Evolutionary conservation across 2,888 invertebrate genomes (phyloP), one percentile per base, ranked within the genome.

Genomic region (Octonoba sinensis): DNA sequence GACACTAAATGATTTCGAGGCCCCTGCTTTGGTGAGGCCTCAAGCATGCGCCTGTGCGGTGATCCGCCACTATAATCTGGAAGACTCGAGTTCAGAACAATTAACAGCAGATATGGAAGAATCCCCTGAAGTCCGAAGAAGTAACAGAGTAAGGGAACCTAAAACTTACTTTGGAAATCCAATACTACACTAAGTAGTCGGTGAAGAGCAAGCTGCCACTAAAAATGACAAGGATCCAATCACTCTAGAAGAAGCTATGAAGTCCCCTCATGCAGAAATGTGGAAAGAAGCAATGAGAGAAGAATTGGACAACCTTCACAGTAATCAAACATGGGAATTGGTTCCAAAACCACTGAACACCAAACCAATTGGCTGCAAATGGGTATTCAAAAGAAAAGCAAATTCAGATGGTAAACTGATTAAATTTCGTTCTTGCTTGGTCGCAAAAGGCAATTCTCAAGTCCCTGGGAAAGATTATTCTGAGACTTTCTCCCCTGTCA

Each of bases 341-440:
- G 46, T 44, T 44, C 36, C 64, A 64, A 64, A 44, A 27, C 64
- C 64, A 36, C 16, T n/a, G 1, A 27, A 27, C n/a, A 44, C 20
- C 44, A 64, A 64, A 27, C 64, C 64, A n/a, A 64, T 64, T 24
- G 64, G 15, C 1, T 64, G 64, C 54, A 54, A 54, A 4, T 54
- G 6, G 54, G 16, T 54, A 54, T 54, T 54, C 54, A 54, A 54
- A 54, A 18, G 18, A 54, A 54, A 54, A 54, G 6, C 16, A 54
- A 54, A 11, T 54, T 16, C 54, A 54, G 16, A 54, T 6, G 54
- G 54, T n/a, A 16, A 54, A 54, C n/a, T 54, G 6, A 54, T 54
- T 18, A 54, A 54, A 54, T 54, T 54, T 16, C n/a, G n/a, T n/a
- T n/a, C n/a, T n/a, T n/a, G n/a, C n/a, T n/a, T n/a, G n/a, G n/a